phyloP scores from a whole-genome alignment of 1,140 invertebrate genomes.

The Vanessa tameamea region DNA sequence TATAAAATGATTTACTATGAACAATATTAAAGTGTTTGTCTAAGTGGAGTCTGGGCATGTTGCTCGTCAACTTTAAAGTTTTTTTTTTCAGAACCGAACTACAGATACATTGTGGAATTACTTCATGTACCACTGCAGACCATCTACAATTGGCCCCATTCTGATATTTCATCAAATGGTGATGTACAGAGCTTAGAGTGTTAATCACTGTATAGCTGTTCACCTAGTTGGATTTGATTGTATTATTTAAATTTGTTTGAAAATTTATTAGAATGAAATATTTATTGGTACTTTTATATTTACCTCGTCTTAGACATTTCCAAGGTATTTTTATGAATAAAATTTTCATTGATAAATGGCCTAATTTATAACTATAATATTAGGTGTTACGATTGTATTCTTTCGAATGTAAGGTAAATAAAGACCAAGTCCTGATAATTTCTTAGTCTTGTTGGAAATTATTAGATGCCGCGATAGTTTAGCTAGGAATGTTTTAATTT shows the following conservation, averaged over 20 bases:
- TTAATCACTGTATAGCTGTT: conserved; percentile 8
- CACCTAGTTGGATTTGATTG: conserved; percentile 36
- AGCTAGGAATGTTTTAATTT: conserved; percentile 77
- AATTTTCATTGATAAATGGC: conserved; percentile 38
- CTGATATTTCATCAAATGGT: conserved; percentile 57
- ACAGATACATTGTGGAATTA: conserved; percentile 90
- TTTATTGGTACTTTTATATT: conserved; percentile 30
- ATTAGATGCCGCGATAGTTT: conserved; percentile 69
- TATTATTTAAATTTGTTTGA: conserved; percentile 31
- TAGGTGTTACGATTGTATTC: conserved; percentile 35
- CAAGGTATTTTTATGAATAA: conserved; percentile 26
- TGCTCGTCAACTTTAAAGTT: not conserved
- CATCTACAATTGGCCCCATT: conserved; percentile 69
- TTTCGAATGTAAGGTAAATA: conserved; percentile 37
- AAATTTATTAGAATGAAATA: conserved; percentile 31
- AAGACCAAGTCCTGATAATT: conserved; percentile 57
- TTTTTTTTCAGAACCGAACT: conserved; percentile 87
- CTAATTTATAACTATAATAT: conserved; percentile 39
- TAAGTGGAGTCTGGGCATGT: too few species aligned
- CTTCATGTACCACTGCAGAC: conserved; percentile 91
- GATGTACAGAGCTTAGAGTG: conserved; percentile 48
- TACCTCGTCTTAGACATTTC: conserved; percentile 36
- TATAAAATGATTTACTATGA: too few species aligned
- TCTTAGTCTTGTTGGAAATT: conserved; percentile 50
- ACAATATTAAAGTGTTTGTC: too few species aligned